Evolutionary conservation across 2,797 vertebrate species (phyloP).

Genomic region (Mionectes olivaceus): DNA sequence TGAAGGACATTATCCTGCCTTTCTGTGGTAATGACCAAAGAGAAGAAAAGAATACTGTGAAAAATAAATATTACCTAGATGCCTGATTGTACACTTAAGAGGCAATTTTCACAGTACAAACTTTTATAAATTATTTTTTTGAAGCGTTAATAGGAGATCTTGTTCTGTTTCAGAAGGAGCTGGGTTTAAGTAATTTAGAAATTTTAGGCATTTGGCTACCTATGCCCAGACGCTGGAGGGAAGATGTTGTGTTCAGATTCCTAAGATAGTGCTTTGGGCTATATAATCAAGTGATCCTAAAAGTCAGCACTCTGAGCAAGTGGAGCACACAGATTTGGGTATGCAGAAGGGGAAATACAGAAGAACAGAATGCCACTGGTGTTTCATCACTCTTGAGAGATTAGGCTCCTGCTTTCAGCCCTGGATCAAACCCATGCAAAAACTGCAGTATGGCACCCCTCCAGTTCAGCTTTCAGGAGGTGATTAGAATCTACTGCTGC

Average conservation of each 20-base stretch:
- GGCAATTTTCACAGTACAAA: neutral
- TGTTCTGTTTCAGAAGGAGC: neutral
- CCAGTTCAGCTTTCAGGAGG: neutral
- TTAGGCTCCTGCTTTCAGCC: neutral
- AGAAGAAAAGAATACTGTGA: neutral
- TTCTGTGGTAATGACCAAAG: neutral
- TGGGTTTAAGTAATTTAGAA: neutral
- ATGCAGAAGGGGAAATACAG: neutral
- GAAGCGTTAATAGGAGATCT: neutral
- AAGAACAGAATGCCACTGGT: neutral
- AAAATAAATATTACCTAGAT: neutral
- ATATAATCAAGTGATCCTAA: neutral
- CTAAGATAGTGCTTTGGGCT: neutral
- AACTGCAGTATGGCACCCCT: neutral
- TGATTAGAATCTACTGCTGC: neutral
- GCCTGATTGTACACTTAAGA: neutral
- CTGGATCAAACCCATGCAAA: neutral
- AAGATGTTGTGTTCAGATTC: neutral
- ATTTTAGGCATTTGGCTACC: neutral
- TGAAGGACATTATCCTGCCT: neutral
- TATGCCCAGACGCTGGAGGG: neutral
- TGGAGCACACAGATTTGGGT: neutral
- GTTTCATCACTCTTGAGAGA: neutral
- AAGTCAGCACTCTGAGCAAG: neutral
- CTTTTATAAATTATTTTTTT: neutral